These are phyloP conservation scores for Gnathonemus echidnorhynchus DNA, from an alignment of 2,113 vertebrate genomes.

Conservation along the genomic window DNA sequence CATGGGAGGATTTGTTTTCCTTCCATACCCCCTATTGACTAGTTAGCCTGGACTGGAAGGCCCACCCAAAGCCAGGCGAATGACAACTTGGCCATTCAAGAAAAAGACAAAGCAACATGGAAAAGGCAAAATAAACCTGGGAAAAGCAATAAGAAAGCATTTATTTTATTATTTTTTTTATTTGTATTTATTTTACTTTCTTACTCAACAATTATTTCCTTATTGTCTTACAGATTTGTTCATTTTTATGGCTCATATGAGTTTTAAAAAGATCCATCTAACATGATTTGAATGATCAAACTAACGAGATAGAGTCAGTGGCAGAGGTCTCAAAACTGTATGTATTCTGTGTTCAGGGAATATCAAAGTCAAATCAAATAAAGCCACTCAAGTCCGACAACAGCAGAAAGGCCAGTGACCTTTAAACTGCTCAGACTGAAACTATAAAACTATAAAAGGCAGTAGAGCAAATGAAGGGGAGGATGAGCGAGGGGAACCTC, in stretches of 20 bases:
- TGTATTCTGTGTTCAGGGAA: neutral
- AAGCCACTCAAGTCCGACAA: neutral
- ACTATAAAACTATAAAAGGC: constrained; percentile 35
- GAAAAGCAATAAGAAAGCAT: neutral
- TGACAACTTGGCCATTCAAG: no score
- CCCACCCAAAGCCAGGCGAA: no score
- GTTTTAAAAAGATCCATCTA: neutral
- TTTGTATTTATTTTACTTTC: neutral
- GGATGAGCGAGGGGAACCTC: neutral
- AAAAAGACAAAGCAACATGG: neutral
- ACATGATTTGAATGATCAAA: neutral
- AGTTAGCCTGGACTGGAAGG: no score
- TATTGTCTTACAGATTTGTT: neutral
- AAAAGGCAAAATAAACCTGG: no score
- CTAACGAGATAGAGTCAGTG: neutral
- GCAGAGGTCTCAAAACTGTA: neutral
- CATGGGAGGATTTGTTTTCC: no score
- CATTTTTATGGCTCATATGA: neutral
- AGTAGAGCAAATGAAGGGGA: constrained; percentile 34
- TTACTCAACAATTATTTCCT: neutral
- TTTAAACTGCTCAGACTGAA: constrained; percentile 31
- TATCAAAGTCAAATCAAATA: neutral
- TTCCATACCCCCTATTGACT: no score
- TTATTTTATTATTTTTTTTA: neutral
- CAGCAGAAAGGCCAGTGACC: constrained; percentile 15